Conservation (phyloP, 2,113 vertebrate genomes). For the Mesocricetus auratus region DNA sequence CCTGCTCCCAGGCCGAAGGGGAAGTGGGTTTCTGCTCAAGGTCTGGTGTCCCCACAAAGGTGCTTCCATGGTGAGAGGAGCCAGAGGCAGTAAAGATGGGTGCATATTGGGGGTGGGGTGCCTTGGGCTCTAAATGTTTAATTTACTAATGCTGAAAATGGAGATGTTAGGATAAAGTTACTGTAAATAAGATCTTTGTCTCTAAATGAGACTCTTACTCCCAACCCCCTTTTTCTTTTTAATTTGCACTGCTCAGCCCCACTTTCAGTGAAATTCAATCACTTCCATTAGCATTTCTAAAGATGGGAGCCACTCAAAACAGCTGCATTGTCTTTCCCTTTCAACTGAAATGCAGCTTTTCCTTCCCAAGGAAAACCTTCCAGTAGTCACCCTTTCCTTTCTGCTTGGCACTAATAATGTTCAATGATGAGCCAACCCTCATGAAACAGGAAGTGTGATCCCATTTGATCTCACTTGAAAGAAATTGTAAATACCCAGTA, state of each 20-base stretch:
- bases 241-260: slow-evolving; percentile 68
- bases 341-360: slow-evolving; percentile 79
- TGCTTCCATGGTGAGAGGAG: too few species aligned
- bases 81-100: too few species aligned
- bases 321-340: slow-evolving; percentile 80
- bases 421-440: slow-evolving; percentile 70
- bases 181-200: slow-evolving; percentile 74
- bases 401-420: slow-evolving; percentile 75
- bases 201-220: slow-evolving; percentile 74
- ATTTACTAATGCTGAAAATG: slow-evolving; percentile 64
- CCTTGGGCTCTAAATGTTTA: slow-evolving; percentile 53
- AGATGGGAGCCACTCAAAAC: slow-evolving; percentile 80
- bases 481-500: slow-evolving; percentile 73
- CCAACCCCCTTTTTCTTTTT: slow-evolving; percentile 75
- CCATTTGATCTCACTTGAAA: slow-evolving; percentile 82
- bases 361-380: slow-evolving; percentile 75
- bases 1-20: too few species aligned
- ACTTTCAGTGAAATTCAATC: slow-evolving; percentile 81
- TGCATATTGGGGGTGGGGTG: neutral
- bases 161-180: slow-evolving; percentile 77
- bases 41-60: too few species aligned
- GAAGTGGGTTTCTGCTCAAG: too few species aligned
- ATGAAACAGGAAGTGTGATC: slow-evolving; percentile 80
- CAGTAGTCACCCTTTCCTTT: slow-evolving; percentile 69
- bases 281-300: slow-evolving; percentile 80